Percentiles rank a stretch among this genome's conserved stretches.
Conservation (phyloP, 2,113 vertebrate species). For the Percopsis transmontana region DNA sequence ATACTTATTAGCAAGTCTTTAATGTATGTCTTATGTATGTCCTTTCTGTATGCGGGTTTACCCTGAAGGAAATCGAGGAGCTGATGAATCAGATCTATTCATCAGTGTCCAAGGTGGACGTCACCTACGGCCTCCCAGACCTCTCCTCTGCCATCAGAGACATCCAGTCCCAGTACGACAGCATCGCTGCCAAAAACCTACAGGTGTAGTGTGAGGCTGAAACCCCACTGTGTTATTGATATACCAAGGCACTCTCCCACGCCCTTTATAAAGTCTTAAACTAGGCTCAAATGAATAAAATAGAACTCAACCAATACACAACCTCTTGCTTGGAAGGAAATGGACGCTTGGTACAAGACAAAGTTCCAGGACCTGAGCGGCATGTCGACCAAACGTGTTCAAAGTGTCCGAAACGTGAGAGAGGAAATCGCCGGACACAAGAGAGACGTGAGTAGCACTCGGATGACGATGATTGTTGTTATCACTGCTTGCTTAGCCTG, state of each 20-base stretch:
- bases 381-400: conserved; percentile 74
- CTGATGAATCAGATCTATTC: conserved; percentile 79
- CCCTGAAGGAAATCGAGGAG: conserved; percentile 78
- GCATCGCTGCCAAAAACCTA: conserved; percentile 84
- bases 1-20: too few species aligned
- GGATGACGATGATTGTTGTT: not conserved
- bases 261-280: not conserved
- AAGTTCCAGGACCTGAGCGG: conserved; percentile 84
- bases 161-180: conserved; percentile 83
- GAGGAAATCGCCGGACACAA: conserved; percentile 74
- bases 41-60: not conserved
- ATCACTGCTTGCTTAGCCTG: not conserved
- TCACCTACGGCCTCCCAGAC: conserved; percentile 77
- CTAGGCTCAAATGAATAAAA: not conserved
- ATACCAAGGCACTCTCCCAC: not conserved
- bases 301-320: not conserved
- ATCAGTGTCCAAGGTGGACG: conserved; percentile 58
- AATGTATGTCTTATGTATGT: too few species aligned
- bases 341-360: conserved; percentile 80
- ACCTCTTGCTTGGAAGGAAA: conserved; percentile 66
- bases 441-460: conserved; percentile 78
- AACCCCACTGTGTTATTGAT: not conserved
- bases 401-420: conserved; percentile 76
- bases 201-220: conserved; percentile 69
- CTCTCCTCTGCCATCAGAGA: conserved; percentile 83